Evolutionary conservation across 2,113 vertebrate genomes (phyloP).

Genomic region (Takifugu bimaculatus): DNA sequence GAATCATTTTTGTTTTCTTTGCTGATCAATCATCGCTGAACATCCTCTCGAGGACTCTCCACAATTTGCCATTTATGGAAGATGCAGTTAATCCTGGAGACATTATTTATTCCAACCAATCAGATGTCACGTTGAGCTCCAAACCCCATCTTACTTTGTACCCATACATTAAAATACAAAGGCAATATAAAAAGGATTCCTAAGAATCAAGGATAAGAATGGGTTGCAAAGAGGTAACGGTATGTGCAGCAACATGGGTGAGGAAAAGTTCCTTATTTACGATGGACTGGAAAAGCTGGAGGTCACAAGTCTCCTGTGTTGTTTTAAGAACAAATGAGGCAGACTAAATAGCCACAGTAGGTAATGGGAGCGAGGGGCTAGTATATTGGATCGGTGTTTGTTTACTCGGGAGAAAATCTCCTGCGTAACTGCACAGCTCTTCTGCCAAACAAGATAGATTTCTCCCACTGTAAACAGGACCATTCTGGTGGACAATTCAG

Average conservation of each 20-base stretch:
- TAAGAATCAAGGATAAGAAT: too few species aligned
- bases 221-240: background rate
- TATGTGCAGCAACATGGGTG: slow-evolving; percentile 1
- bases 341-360: slow-evolving; percentile 47
- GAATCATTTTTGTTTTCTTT: too few species aligned
- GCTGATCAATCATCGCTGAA: too few species aligned
- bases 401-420: slow-evolving; percentile 56
- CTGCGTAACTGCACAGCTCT: slow-evolving; percentile 26
- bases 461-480: slow-evolving; percentile 63
- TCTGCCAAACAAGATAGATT: slow-evolving; percentile 46
- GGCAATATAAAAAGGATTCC: too few species aligned
- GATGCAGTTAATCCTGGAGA: background rate
- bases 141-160: too few species aligned
- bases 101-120: too few species aligned
- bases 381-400: slow-evolving; percentile 54
- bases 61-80: background rate
- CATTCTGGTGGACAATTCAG: slow-evolving; percentile 13
- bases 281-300: slow-evolving; percentile 46
- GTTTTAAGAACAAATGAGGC: slow-evolving; percentile 52
- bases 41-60: too few species aligned
- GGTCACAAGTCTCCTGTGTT: slow-evolving; percentile 46
- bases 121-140: too few species aligned
- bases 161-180: too few species aligned
- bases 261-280: slow-evolving; percentile 58
- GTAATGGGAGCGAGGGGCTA: slow-evolving; percentile 46